These are phyloP conservation scores for Solea solea DNA, from an alignment of 2,113 vertebrate species.

Conservation along the genomic window DNA sequence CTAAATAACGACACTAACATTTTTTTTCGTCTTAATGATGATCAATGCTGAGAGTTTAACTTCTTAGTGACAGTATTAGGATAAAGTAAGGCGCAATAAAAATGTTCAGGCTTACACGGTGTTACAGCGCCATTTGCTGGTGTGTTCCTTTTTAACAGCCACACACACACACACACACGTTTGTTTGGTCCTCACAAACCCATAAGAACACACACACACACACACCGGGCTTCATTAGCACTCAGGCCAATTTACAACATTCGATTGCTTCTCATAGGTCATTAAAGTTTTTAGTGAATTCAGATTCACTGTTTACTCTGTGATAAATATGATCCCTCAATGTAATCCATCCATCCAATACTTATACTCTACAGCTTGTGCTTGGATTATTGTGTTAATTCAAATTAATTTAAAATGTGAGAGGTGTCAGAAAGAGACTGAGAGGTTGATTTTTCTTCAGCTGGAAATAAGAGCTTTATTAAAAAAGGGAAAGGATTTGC, in stretches of 20 bases:
- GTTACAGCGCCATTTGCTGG: conserved; percentile 56
- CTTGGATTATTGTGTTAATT: conserved; percentile 51
- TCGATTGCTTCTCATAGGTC: conserved; percentile 50
- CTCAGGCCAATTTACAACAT: conserved; percentile 19
- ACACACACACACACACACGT: background rate
- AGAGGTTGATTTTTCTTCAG: conserved; percentile 37
- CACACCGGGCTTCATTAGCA: conserved; percentile 2
- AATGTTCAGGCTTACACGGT: background rate
- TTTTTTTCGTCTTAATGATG: fast-evolving
- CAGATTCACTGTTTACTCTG: conserved; percentile 25
- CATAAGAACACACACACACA: too few species aligned
- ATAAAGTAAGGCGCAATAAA: conserved; percentile 36
- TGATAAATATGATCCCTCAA: conserved; percentile 33
- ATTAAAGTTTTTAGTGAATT: conserved; percentile 42
- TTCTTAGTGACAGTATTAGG: conserved; percentile 18
- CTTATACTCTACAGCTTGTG: conserved; percentile 23
- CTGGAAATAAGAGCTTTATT: conserved; percentile 42
- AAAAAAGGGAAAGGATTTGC: conserved; percentile 34
- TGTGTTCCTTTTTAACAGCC: background rate
- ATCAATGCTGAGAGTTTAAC: background rate
- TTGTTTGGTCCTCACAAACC: too few species aligned
- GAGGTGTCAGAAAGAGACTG: conserved; percentile 36
- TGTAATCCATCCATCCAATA: conserved; percentile 30
- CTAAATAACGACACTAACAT: fast-evolving
- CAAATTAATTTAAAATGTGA: conserved; percentile 58